Evolutionary conservation across 2,797 vertebrate species (phyloP), one percentile per base, ranked within the genome.

Genomic region (Anguilla marmorata): DNA sequence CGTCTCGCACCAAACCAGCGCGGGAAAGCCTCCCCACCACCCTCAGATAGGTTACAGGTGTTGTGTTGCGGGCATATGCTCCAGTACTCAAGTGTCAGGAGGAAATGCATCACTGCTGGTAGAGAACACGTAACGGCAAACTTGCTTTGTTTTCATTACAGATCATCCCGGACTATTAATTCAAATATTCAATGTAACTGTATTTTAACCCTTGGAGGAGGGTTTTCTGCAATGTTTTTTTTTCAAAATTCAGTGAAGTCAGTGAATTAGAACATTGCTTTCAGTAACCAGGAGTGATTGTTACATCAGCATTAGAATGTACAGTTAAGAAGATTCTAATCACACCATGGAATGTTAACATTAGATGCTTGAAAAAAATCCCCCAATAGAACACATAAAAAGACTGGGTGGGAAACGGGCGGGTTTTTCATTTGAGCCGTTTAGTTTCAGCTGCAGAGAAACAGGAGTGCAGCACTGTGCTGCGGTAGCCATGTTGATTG

Each of bases 391-490:
- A 85, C n/a, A n/a, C 21, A 66, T 4, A 76, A 76, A 24, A 41
- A 16, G 33, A 30, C 27, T 30, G 66, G 24, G n/a, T 1, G 24
- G 19, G 19, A 63, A 27, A 30, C 0, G 3, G 9, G 30, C 14
- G 3, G 12, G 12, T 19, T 27, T 66, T 66, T 41, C 0, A 2
- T 72, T 27, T 72, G 66, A 12, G 66, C 66, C 9, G 30, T 27
- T 72, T 72, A 85, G 60, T 11, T 85, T 21, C 93, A 94, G 93
- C 91, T 93, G 90, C 92, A 94, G 93, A 95, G 94, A 54, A 84
- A 94, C 93, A 94, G 90, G 92, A 93, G 93, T 91, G 93, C 91
- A 89, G 94, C 94, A 93, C 94, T 94, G 37, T 41, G 37, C 37
- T 41, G 37, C 37, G 92, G 92, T 93, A 94, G 94, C 95, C 94